Evolutionary conservation across 2,797 vertebrate genomes (phyloP), one percentile per base, ranked within the genome.

Genomic region (Chiloscyllium punctatum): DNA sequence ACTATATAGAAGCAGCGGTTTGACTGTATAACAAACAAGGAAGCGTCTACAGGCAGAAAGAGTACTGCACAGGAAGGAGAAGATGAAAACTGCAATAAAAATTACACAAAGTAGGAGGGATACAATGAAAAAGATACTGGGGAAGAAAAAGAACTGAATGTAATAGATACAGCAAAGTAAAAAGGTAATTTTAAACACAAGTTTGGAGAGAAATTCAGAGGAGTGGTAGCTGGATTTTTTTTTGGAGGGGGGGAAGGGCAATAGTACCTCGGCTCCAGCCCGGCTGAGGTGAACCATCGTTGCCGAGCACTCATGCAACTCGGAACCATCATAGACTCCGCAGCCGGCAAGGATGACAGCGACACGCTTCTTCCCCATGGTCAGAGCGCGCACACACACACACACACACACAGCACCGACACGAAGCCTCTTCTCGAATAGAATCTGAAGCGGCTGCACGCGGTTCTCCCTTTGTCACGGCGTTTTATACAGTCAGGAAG

Each of bases 291-390:
- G 98, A 86, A 99, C 98, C 96, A 98, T 97, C 37, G 98, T 96
- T 0, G 98, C 98, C 0, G 98, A 98, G 1, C 98, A 97, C 96
- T 99, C 98, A 0, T 99, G 98, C 96, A 99, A 68, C 96, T 99
- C 98, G 1, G 98, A 98, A 87, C 98, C 98, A 0, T 98, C 98
- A 53, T 98, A 98, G 69, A 98, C 98, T 0, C 98, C 98, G 0
- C 98, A 99, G 95, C 98, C 98, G 0, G 98, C 97, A 86, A 99
- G 98, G 96, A 99, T 97, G 23, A 99, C 97, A 7, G 98, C 98
- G 95, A 98, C 98, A 74, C 97, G 96, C 97, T 98, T 94, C 69
- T 94, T 98, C 0, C 88, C 96, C 98, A 98, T 98, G 96, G 95
- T 74, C 69, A 23, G 90, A 68, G 90, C 42, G 42, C 42, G 1